Evolutionary conservation across 2,113 vertebrate species (phyloP), one percentile per base, ranked within the genome.

Genomic region (Platichthys flesus): DNA sequence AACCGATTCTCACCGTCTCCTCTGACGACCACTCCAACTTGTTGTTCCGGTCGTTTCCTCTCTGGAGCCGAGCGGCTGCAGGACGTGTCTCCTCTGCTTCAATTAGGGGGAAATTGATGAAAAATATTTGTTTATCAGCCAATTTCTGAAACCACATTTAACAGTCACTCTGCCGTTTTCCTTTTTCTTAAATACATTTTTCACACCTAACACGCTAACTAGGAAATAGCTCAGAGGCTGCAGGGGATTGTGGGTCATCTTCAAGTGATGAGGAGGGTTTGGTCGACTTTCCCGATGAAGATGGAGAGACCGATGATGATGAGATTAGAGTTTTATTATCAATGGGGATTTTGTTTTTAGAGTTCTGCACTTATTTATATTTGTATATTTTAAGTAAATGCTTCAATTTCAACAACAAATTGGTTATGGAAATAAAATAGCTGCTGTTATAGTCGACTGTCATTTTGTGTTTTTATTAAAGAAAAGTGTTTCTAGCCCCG

Each of bases 201-300:
- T 60, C 10, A 59, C 54, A 55, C 31, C 31, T 31, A 31, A 31
- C 3, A 31, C 31, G 6, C 14, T 70, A 59, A 69, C 45, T 28
- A 82, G 51, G n/a, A 45, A 64, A 51, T 3, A 16, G 42, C 13
- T 64, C 58, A 9, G 16, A 21, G 28, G 55, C 24, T n/a, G 2
- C 65, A 74, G 71, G 66, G 12, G 52, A 60, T 54, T 54, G 52
- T 21, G 20, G n/a, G n/a, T 71, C 55, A 64, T 59, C n/a, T 18
- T 51, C 49, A 26, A 18, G 47, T 18, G 16, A 18, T 49, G 2
- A 49, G 14, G 16, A 16, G 47, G 16, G 47, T 18, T 18, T 1
- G 47, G 37, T 9, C 10, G 9, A 40, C 37, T 9, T 9, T 2
- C 37, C 9, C 37, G 9, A 12, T 40, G 9, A 9, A 40, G 9